Conservation (phyloP, 2,113 vertebrate species). For the Struthidea cinerea region DNA sequence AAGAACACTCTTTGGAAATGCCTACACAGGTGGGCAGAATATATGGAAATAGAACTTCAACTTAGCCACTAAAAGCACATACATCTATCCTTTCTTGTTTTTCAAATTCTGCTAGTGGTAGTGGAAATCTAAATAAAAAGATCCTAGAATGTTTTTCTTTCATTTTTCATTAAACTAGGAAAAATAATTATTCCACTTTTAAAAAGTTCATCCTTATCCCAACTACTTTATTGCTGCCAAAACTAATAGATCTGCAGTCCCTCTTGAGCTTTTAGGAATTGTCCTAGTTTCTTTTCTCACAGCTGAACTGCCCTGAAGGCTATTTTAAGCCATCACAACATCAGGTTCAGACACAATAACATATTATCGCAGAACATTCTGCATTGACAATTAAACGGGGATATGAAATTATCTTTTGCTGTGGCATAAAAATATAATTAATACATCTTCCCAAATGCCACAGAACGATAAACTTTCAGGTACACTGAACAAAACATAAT, state of each 20-base stretch:
- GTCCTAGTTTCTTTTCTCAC: neutral
- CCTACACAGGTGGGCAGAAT: neutral
- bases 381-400: neutral
- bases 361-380: neutral
- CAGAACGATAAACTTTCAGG: neutral
- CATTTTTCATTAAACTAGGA: neutral
- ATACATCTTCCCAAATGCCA: neutral
- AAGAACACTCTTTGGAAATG: neutral
- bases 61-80: neutral
- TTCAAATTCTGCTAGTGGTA: neutral
- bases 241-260: neutral
- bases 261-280: constrained; percentile 18
- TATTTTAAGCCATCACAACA: constrained; percentile 19
- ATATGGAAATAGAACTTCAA: neutral
- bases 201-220: neutral
- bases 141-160: neutral
- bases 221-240: neutral
- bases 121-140: neutral
- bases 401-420: neutral
- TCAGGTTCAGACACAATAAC: neutral
- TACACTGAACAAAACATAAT: neutral
- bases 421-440: neutral
- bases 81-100: neutral
- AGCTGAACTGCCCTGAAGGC: neutral
- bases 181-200: neutral